Evolutionary conservation across 2,797 vertebrate species (phyloP), one percentile per base, ranked within the genome.

Genomic region (Momotus momota): DNA sequence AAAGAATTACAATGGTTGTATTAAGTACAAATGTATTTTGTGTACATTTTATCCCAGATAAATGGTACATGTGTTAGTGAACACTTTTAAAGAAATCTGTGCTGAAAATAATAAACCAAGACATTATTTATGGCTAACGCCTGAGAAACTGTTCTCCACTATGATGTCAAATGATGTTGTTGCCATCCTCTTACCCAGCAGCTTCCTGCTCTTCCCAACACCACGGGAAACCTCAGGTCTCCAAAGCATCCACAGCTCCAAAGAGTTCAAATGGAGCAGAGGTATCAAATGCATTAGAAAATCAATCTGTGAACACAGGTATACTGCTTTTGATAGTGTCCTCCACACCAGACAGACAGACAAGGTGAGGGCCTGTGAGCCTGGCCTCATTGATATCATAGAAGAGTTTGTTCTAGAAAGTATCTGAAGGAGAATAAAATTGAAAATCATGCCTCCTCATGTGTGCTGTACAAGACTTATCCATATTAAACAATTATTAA

Each of bases 101-200:
- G 35, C 29, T 49, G 54, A 52, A 85, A 88, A 58, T 77, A 23
- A 31, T 3, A 35, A 69, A 15, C 25, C 14, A 33, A 58, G 31
- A 35, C 5, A 40, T 49, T 52, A 75, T 49, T 54, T 69, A 14
- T 5, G 38, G n/a, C n/a, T 73, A 65, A 38, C 46, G 51, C 51
- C 26, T 26, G 8, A 35, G 29, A 69, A 81, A 55, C 35, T 69
- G 7, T 49, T 64, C 25, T 51, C 35, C 6, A 35, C n/a, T 22
- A 31, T 0, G 0, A 29, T 22, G 15, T 18, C 40, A 77, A n/a
- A 45, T 26, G 7, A 60, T 43, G 20, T 5, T 43, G 43, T 45
- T 31, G 27, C 40, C 15, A 75, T 38, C 20, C 29, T 26, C 10
- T 35, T n/a, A 48, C 19, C 19, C 38, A 60, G 35, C 29, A 51